Evolutionary conservation across 2,797 vertebrate species (phyloP), one percentile per base, ranked within the genome.

Genomic region (Lacerta agilis): DNA sequence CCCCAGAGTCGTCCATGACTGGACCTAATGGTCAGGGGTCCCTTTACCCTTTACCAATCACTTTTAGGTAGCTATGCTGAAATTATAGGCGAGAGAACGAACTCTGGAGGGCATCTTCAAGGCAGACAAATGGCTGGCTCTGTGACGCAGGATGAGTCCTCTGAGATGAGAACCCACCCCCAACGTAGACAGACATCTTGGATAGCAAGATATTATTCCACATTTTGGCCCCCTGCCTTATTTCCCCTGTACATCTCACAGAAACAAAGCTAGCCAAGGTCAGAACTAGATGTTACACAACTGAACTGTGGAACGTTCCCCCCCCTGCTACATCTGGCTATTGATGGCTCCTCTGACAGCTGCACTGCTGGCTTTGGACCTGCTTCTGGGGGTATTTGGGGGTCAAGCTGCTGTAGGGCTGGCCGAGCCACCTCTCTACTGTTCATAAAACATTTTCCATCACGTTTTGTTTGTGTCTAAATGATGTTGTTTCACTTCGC

Each of bases 351-450:
- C 92, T 89, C 89, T 88, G 93, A 93, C 93, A 96, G 95, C 93
- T 96, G 94, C 86, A 88, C 64, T 91, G 92, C 93, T 92, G 85
- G 73, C 92, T 86, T 83, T 79, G 75, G 36, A 78, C 69, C 75
- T 61, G 82, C 89, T 95, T 83, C 1, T 75, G 93, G 93, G 95
- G 93, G 92, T 95, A 93, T 93, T 86, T 73, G 84, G 90, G 92
- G 94, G 94, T 96, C 95, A 95, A 90, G 92, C 95, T 96, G 95
- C 95, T 96, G 92, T 91, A 95, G 95, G 94, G 94, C 94, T 97
- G 94, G 89, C 93, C 93, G 83, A 90, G 43, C 76, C 8, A 38
- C 88, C 49, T 67, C 86, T 89, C 90, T 94, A 76, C 77, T 76
- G 77, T 75, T 33, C 85, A 90, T 93, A 90, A 36, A 92, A 90